Base-by-base conservation (phyloP, 1,140 invertebrate genomes). In the Penaeus vannamei region DNA sequence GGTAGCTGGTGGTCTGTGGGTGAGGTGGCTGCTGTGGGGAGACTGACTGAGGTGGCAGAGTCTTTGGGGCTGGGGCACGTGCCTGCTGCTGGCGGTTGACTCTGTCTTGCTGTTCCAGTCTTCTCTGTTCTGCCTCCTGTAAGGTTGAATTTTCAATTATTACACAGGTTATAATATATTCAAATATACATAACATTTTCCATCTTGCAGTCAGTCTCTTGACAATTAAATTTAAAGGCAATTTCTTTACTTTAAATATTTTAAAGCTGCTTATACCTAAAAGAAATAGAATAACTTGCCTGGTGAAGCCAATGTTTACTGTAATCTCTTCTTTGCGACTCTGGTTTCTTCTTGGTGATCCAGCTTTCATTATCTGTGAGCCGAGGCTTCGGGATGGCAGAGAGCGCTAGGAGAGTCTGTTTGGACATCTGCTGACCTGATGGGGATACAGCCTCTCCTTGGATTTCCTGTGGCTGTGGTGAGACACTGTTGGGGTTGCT, bases 221-320 rank as follows among this genome's bases (percentile, higher is more conserved):
- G 17, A 53, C 53, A 53, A 14, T 12, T 14, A 14, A 53, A 53
- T 53, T 1, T 12, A 17, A 1, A 42, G 4, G 36, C 8, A 42
- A 42, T 42, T 42, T 42, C 36, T 42, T 42, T 42, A 42, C 36
- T 42, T 42, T 7, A 42, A 42, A 42, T 42, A 42, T 42, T 42
- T 42, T 42, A 42, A 42, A 42, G 8, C 36, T 42, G 36, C 36
- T 42, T 42, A 42, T 42, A 42, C 36, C 8, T 42, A 72, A 72
- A 26, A 72, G n/a, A 79, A 79, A 79, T 36, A 79, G 29, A 79
- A 79, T 36, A 3, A 36, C 90, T 90, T 91, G 96, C 96, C 94
- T 97, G 96, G 92, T 97, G 95, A 12, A 98, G 94, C 97, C 97
- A 98, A 92, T 98, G 97, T 92, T 97, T 96, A 91, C 96, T 96